These are phyloP conservation scores for Spilosoma lubricipeda DNA, from an alignment of 2,888 invertebrate genomes.

Conservation along the genomic window DNA sequence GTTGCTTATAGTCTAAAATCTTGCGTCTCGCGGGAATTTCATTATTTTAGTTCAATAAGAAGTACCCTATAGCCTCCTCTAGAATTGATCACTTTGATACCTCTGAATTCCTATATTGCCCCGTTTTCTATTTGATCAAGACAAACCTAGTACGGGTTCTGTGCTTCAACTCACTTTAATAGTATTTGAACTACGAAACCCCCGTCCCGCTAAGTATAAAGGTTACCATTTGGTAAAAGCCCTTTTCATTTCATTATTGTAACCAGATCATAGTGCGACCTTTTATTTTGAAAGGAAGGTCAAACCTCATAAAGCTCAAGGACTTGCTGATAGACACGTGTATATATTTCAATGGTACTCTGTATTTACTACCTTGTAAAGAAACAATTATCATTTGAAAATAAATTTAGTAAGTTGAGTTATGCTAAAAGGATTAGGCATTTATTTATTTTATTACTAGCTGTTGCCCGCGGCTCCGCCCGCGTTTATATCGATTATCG, in stretches of 20 bases:
- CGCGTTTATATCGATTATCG: too few species aligned
- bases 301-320: constrained; percentile 10
- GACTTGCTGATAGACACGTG: not conserved
- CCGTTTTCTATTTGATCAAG: not conserved
- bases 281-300: constrained; percentile 19
- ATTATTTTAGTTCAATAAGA: not conserved
- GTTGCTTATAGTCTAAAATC: not conserved
- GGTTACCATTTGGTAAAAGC: constrained; percentile 2
- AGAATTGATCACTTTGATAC: not conserved
- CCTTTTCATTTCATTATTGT: constrained; percentile 12
- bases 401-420: not conserved
- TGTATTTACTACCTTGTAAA: constrained; percentile 5
- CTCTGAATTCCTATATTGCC: not conserved
- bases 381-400: not conserved
- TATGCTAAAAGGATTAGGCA: too few species aligned
- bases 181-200: not conserved
- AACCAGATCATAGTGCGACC: constrained; percentile 14
- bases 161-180: not conserved
- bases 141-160: not conserved
- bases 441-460: too few species aligned
- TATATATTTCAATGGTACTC: not conserved
- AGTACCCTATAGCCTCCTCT: not conserved
- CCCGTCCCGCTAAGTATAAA: not conserved
- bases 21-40: not conserved
- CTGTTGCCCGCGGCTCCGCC: too few species aligned